These are phyloP conservation scores for Amphipyra tragopoginis DNA, from an alignment of 2,888 invertebrate species.

Conservation along the genomic window DNA sequence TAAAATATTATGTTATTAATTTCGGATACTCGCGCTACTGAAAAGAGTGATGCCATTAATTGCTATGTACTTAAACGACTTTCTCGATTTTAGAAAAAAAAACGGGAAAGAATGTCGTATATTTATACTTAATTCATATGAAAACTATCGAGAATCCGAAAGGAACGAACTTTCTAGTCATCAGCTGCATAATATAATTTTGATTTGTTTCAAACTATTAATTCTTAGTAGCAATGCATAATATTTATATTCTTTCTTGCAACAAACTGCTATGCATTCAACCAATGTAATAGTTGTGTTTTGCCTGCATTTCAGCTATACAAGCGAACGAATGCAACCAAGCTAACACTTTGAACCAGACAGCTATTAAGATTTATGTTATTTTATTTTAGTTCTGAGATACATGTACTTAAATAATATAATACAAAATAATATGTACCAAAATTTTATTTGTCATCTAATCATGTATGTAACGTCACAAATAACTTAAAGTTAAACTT, in stretches of 20 bases:
- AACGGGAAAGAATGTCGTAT: background rate
- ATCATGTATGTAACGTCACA: too few relatives aligned
- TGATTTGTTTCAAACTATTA: constrained; percentile 12
- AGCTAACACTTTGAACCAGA: too few relatives aligned
- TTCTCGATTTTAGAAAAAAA: background rate
- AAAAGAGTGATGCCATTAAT: constrained; percentile 35
- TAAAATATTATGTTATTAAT: constrained; percentile 32
- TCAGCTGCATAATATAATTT: constrained; percentile 32
- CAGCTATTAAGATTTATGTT: too few relatives aligned
- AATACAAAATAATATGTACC: too few relatives aligned
- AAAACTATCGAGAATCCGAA: constrained; percentile 35
- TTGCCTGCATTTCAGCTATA: too few relatives aligned
- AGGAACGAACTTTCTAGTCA: constrained; percentile 56
- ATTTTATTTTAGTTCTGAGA: too few relatives aligned
- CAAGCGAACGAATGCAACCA: too few relatives aligned
- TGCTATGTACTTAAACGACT: background rate
- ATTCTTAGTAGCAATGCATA: background rate
- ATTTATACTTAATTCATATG: background rate
- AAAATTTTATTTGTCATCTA: too few relatives aligned
- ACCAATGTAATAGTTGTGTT: too few relatives aligned
- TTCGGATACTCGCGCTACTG: constrained; percentile 45
- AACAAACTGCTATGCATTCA: background rate
- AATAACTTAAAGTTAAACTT: too few relatives aligned
- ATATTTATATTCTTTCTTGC: constrained; percentile 1
- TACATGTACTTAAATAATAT: too few relatives aligned